phyloP scores from a whole-genome alignment of 2,888 invertebrate species.

The Zhuqinia jingwanae region DNA sequence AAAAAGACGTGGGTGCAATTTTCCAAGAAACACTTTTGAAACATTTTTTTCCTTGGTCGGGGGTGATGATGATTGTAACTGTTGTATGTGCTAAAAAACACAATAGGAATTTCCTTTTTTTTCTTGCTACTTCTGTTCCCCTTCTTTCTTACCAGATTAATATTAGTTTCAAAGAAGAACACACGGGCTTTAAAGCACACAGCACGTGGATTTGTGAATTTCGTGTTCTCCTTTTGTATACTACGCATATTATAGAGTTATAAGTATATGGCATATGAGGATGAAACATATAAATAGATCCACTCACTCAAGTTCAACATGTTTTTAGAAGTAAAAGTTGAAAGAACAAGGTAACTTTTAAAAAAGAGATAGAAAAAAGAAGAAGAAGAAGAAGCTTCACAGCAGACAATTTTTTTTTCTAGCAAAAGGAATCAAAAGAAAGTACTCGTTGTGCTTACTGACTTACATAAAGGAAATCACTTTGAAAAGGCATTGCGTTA shows the following conservation, averaged over 20 bases:
- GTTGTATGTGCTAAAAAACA: background rate
- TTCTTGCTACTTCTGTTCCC: background rate
- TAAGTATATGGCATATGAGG: background rate
- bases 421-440: constrained; percentile 35
- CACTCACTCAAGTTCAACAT: constrained; percentile 21
- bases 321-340: constrained; percentile 26
- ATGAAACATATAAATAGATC: background rate
- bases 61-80: constrained; percentile 10
- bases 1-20: constrained; percentile 38
- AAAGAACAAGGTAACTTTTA: background rate
- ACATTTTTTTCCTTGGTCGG: background rate
- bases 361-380: background rate
- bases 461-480: constrained; percentile 59
- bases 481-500: constrained; percentile 60
- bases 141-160: constrained; percentile 26
- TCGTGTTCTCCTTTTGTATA: constrained; percentile 23
- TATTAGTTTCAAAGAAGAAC: constrained; percentile 24
- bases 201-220: constrained; percentile 29
- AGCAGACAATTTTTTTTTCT: constrained; percentile 19
- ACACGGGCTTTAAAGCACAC: constrained; percentile 21
- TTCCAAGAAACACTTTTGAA: constrained; percentile 40
- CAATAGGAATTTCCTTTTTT: constrained; percentile 45
- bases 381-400: background rate
- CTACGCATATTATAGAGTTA: constrained; percentile 13
- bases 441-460: constrained; percentile 62